These are phyloP conservation scores for Crypturellus undulatus DNA, from an alignment of 2,113 vertebrate species.

Conservation along the genomic window DNA sequence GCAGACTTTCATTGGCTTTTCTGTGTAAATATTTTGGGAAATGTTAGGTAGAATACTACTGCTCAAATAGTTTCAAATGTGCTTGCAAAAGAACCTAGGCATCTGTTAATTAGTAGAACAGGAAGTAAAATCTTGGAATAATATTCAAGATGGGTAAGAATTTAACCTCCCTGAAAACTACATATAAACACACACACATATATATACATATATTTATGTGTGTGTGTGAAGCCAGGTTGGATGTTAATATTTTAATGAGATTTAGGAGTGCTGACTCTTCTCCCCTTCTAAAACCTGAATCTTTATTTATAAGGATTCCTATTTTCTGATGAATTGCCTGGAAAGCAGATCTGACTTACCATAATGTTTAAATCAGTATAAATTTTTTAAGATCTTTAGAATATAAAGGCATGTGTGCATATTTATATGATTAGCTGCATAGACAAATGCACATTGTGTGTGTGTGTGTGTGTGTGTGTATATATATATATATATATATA, in stretches of 20 bases:
- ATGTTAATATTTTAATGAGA: background rate
- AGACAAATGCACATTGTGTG: too few species aligned
- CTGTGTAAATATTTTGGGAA: slow-evolving; percentile 34
- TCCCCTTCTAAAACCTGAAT: background rate
- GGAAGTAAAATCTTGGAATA: background rate
- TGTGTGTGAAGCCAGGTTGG: background rate
- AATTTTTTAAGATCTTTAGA: background rate
- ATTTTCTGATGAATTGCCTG: background rate
- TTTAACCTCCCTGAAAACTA: background rate
- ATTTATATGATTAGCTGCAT: background rate
- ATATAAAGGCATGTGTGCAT: accelerated
- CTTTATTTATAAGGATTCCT: background rate
- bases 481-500: background rate
- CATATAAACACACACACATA: too few species aligned
- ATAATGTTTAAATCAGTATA: background rate
- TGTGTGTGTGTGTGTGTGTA: too few species aligned
- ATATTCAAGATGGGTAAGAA: background rate
- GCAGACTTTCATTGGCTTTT: slow-evolving; percentile 1
- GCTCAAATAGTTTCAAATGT: background rate
- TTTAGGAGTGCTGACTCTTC: background rate
- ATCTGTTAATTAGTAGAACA: background rate
- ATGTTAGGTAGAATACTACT: slow-evolving; percentile 17
- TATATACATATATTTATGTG: too few species aligned
- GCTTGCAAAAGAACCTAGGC: background rate
- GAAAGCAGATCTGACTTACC: background rate